Evolutionary conservation across 2,797 vertebrate genomes (phyloP).

Genomic region (Leptoclinus maculatus): DNA sequence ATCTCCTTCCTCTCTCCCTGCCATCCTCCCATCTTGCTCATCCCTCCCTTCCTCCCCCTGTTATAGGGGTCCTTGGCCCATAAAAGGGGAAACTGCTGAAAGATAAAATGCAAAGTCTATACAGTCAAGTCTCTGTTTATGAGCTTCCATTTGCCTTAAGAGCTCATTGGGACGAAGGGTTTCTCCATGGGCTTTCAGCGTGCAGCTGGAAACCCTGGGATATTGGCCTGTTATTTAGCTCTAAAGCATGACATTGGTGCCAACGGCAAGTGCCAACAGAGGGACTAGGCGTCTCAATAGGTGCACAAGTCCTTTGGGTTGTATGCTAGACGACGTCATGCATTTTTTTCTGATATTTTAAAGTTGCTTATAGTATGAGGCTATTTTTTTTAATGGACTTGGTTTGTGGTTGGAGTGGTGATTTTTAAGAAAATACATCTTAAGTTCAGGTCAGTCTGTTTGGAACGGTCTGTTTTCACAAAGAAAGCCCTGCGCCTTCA

Average conservation of each 20-base stretch:
- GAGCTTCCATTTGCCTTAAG: conserved; percentile 96
- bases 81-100: conserved; percentile 95
- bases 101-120: conserved; percentile 99
- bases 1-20: conserved; percentile 35
- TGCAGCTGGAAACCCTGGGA: conserved; percentile 73
- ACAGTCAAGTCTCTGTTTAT: conserved; percentile 96
- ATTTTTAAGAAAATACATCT: conserved; percentile 22
- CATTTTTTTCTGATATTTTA: conserved; percentile 41
- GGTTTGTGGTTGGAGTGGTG: not conserved
- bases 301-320: conserved; percentile 60
- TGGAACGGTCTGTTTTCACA: conserved; percentile 33
- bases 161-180: conserved; percentile 94
- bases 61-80: conserved; percentile 91
- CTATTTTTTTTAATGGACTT: conserved; percentile 13
- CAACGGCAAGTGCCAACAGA: conserved; percentile 62
- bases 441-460: conserved; percentile 1
- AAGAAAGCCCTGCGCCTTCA: conserved; percentile 33
- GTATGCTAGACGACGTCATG: conserved; percentile 59
- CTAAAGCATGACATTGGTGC: conserved; percentile 64
- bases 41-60: conserved; percentile 47
- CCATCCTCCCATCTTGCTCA: conserved; percentile 51
- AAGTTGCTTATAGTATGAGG: conserved; percentile 29
- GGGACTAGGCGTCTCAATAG: conserved; percentile 60
- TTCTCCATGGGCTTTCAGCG: conserved; percentile 78
- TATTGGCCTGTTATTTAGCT: conserved; percentile 76